phyloP scores from a whole-genome alignment of 2,113 vertebrate species.

The Paramormyrops kingsleyae region DNA sequence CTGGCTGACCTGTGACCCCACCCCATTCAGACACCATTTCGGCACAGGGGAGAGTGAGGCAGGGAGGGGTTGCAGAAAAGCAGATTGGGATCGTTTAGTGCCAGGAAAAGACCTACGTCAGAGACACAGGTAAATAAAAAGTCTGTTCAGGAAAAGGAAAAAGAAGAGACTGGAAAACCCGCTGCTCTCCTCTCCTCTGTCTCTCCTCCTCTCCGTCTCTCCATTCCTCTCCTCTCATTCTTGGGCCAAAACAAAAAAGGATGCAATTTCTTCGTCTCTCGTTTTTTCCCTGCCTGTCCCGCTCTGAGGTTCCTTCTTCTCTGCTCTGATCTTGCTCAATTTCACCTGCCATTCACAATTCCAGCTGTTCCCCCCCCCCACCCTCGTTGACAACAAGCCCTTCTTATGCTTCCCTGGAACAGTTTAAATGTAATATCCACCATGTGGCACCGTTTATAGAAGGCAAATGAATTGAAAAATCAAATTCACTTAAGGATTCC shows the following conservation, averaged over 20 bases:
- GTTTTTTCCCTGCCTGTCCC: slow-evolving; percentile 8
- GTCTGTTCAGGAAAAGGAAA: slow-evolving; percentile 21
- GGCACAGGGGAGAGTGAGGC: neutral
- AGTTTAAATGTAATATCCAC: slow-evolving; percentile 61
- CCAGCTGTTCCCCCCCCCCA: slow-evolving; percentile 32
- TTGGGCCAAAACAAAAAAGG: slow-evolving; percentile 41
- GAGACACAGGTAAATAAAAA: slow-evolving; percentile 14
- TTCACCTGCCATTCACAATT: slow-evolving; percentile 34
- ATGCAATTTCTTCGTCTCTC: slow-evolving; percentile 28
- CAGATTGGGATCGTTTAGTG: neutral
- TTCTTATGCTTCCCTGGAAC: slow-evolving; percentile 41
- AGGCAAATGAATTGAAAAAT: slow-evolving; percentile 64
- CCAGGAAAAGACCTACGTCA: neutral
- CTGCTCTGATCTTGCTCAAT: slow-evolving; percentile 18
- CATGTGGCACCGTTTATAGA: slow-evolving; percentile 60
- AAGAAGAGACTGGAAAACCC: slow-evolving; percentile 34
- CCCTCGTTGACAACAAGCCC: slow-evolving; percentile 34
- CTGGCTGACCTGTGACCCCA: slow-evolving; percentile 38
- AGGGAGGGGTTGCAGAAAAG: neutral
- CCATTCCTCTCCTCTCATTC: slow-evolving; percentile 13
- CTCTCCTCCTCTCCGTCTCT: neutral
- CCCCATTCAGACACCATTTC: neutral
- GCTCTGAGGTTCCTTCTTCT: neutral
- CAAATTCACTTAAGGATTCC: slow-evolving; percentile 52
- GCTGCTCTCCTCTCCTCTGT: slow-evolving; percentile 16